Evolutionary conservation across 1,140 invertebrate genomes (phyloP).

Genomic region (Onthophagus taurus): DNA sequence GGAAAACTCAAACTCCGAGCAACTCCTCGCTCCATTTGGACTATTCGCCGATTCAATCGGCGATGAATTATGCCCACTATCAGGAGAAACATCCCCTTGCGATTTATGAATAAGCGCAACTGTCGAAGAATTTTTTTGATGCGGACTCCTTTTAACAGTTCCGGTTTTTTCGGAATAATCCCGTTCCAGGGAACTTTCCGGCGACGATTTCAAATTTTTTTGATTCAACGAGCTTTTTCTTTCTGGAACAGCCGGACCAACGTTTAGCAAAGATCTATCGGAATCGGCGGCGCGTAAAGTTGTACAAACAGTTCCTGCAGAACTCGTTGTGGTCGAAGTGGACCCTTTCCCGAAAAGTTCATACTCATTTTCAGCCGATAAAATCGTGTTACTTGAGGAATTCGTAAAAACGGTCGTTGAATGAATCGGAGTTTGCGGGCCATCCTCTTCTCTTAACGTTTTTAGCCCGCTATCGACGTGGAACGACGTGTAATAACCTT

Average conservation of each 20-base stretch:
- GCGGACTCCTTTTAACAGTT: conserved; percentile 47
- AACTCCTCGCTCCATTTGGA: conserved; percentile 55
- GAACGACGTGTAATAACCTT: conserved; percentile 96
- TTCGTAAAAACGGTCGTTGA: conserved; percentile 48
- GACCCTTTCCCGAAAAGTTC: conserved; percentile 81
- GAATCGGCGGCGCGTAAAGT: conserved; percentile 55
- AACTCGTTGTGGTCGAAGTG: conserved; percentile 81
- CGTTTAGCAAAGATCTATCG: conserved; percentile 43
- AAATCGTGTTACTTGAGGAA: conserved; percentile 46
- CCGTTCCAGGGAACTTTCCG: conserved; percentile 47
- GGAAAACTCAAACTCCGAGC: conserved; percentile 63
- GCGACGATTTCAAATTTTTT: conserved; percentile 33
- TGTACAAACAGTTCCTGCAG: conserved; percentile 79
- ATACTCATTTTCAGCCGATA: conserved; percentile 73
- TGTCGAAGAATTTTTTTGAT: conserved; percentile 39
- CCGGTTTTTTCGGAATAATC: conserved; percentile 45
- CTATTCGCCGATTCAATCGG: conserved; percentile 64
- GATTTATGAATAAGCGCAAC: conserved; percentile 51
- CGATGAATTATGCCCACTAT: conserved; percentile 71
- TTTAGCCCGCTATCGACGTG: conserved; percentile 91
- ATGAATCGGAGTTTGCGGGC: conserved; percentile 52
- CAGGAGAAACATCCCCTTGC: conserved; percentile 60
- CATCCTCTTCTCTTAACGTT: conserved; percentile 71
- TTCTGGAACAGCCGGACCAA: conserved; percentile 62
- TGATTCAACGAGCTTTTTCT: conserved; percentile 58